Conservation (phyloP, 2,797 vertebrate species). For the Mustela erminea region DNA sequence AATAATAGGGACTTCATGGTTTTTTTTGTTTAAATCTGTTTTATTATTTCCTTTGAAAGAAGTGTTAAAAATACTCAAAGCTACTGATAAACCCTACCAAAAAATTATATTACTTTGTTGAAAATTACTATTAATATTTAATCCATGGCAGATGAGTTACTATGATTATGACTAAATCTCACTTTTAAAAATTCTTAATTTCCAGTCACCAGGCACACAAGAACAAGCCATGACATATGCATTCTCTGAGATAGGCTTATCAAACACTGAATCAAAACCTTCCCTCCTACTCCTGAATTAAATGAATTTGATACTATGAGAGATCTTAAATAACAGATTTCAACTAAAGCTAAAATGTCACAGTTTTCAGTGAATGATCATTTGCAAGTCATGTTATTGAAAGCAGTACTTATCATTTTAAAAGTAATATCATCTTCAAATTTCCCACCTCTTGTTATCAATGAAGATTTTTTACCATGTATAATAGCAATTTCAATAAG, state of each 20-base stretch:
- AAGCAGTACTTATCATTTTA: not conserved
- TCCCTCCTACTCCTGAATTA: constrained; percentile 58
- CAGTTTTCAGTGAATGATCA: constrained; percentile 59
- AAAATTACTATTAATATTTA: constrained; percentile 75
- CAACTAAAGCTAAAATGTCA: constrained; percentile 40
- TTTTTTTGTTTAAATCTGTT: constrained; percentile 53
- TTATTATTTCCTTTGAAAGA: constrained; percentile 67
- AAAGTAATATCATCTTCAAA: constrained; percentile 53
- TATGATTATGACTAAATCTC: constrained; percentile 65
- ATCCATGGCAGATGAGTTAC: constrained; percentile 62
- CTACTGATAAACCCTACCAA: constrained; percentile 62
- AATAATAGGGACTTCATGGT: constrained; percentile 57
- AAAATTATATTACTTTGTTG: constrained; percentile 63
- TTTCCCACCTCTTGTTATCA: not conserved
- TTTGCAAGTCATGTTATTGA: constrained; percentile 18
- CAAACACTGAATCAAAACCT: constrained; percentile 59
- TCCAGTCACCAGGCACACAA: constrained; percentile 48
- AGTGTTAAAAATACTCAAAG: constrained; percentile 73
- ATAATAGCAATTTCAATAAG: constrained; percentile 31
- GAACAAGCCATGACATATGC: constrained; percentile 51
- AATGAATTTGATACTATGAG: constrained; percentile 55
- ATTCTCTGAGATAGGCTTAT: constrained; percentile 64
- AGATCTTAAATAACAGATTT: constrained; percentile 59
- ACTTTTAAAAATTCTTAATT: constrained; percentile 67
- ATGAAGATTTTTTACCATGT: not conserved